phyloP scores from a whole-genome alignment of 2,797 vertebrate genomes.

The Diplodus puntazzo region DNA sequence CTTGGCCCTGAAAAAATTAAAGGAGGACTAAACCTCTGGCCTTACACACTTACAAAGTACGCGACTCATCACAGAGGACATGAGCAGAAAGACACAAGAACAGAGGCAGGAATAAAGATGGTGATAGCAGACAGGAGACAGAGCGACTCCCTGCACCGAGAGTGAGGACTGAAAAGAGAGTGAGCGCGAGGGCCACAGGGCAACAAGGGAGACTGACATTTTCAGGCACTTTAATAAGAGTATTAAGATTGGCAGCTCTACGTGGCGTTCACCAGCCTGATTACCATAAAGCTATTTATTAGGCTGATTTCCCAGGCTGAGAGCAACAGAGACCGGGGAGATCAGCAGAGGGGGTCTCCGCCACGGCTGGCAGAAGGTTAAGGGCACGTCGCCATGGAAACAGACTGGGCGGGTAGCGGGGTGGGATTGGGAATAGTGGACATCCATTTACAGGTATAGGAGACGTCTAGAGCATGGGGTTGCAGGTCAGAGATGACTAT shows the following conservation, averaged over 20 bases:
- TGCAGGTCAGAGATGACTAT: slow-evolving; percentile 43
- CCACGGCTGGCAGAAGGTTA: slow-evolving; percentile 62
- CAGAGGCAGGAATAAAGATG: not conserved
- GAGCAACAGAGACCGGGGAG: slow-evolving; percentile 59
- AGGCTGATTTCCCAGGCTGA: slow-evolving; percentile 86
- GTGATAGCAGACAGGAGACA: slow-evolving; percentile 4
- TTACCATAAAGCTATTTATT: slow-evolving; percentile 96
- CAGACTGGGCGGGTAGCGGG: slow-evolving; percentile 48
- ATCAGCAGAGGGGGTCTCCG: slow-evolving; percentile 28
- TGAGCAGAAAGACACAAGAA: slow-evolving; percentile 8
- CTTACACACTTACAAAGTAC: not conserved
- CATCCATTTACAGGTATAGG: slow-evolving; percentile 69
- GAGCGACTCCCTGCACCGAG: not conserved
- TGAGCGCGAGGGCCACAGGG: slow-evolving; percentile 39
- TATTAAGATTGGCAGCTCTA: slow-evolving; percentile 87
- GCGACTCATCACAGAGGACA: not conserved
- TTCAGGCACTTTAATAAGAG: slow-evolving; percentile 80
- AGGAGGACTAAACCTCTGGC: not conserved
- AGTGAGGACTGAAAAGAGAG: not conserved
- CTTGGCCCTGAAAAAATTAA: not conserved
- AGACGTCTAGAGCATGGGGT: slow-evolving; percentile 32
- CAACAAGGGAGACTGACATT: slow-evolving; percentile 73
- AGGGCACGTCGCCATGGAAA: slow-evolving; percentile 83
- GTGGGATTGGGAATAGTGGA: slow-evolving; percentile 71
- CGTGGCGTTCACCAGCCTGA: slow-evolving; percentile 73